Conservation (phyloP, 2,888 invertebrate species). For the Acanthosepion lycidas region DNA sequence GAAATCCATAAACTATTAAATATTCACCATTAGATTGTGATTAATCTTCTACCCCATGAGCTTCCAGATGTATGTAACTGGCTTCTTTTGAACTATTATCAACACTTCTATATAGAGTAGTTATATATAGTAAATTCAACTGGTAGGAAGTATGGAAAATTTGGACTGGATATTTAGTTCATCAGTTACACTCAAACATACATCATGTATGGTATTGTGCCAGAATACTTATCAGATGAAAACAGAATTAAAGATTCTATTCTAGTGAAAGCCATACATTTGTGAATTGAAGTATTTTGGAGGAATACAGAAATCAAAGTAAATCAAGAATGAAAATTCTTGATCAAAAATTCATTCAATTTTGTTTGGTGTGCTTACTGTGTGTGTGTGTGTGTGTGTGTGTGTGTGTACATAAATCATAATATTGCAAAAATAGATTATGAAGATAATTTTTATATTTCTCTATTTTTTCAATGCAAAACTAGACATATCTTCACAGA, state of each 20-base stretch:
- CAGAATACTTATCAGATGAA: not conserved
- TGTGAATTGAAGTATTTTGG: not conserved
- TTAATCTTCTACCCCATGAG: not conserved
- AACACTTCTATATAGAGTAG: not conserved
- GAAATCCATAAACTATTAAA: conserved; percentile 33
- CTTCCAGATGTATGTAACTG: no score
- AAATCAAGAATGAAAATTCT: not conserved
- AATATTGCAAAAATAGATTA: no score
- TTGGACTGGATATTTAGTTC: not conserved
- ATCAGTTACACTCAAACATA: not conserved
- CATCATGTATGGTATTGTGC: not conserved
- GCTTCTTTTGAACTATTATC: not conserved
- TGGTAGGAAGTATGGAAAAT: no score
- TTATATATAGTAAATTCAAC: not conserved
- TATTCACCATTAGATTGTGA: not conserved
- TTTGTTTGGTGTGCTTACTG: no score
- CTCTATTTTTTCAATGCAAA: no score
- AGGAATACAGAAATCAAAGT: not conserved
- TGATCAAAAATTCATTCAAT: no score
- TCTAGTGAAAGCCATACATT: no score
- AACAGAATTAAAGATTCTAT: not conserved
- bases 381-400: no score
- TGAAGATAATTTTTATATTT: no score
- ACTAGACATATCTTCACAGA: no score
- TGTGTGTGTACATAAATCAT: no score